Conservation (phyloP, 2,113 vertebrate species). For the Brachionichthys hirsutus region DNA sequence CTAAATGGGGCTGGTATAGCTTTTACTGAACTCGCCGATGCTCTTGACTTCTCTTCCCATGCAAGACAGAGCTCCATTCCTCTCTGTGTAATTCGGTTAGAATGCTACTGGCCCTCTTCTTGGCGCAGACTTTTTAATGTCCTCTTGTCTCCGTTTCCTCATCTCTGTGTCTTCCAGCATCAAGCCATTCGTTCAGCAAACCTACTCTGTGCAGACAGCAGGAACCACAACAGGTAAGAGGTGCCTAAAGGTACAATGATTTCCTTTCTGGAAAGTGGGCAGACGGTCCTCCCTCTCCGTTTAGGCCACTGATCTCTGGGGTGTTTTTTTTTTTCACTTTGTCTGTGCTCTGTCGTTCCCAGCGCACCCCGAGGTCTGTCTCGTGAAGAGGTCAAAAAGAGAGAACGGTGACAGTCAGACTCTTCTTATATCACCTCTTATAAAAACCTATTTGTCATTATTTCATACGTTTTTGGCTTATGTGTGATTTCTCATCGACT, state of each 20-base stretch:
- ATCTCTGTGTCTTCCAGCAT: slow-evolving; percentile 78
- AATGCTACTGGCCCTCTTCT: slow-evolving; percentile 13
- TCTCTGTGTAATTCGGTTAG: slow-evolving; percentile 26
- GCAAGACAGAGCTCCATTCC: slow-evolving; percentile 24
- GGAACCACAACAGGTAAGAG: slow-evolving; percentile 91
- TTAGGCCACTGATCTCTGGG: slow-evolving; percentile 31
- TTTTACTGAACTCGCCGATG: slow-evolving; percentile 35
- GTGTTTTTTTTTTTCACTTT: slow-evolving; percentile 22
- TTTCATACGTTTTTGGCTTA: no score
- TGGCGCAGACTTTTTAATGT: slow-evolving; percentile 27
- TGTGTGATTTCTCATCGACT: no score
- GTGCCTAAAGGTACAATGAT: slow-evolving; percentile 35
- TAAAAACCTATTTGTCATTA: neutral
- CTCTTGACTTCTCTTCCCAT: slow-evolving; percentile 56
- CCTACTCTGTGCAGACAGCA: slow-evolving; percentile 91
- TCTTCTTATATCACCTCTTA: slow-evolving; percentile 6
- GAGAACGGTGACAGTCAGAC: slow-evolving; percentile 4
- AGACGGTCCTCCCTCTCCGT: slow-evolving; percentile 24
- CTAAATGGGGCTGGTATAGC: slow-evolving; percentile 30
- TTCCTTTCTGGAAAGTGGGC: slow-evolving; percentile 36
- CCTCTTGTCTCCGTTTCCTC: slow-evolving; percentile 16
- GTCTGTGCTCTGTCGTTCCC: slow-evolving; percentile 9
- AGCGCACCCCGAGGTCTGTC: neutral
- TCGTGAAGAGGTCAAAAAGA: slow-evolving; percentile 22
- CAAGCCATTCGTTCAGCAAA: slow-evolving; percentile 96